A percentile compares a stretch with the other conserved stretches of the same genome.
Evolutionary conservation across 23 tunicate genomes (phyloP).

Genomic region (Clavelina lepadiformis): DNA sequence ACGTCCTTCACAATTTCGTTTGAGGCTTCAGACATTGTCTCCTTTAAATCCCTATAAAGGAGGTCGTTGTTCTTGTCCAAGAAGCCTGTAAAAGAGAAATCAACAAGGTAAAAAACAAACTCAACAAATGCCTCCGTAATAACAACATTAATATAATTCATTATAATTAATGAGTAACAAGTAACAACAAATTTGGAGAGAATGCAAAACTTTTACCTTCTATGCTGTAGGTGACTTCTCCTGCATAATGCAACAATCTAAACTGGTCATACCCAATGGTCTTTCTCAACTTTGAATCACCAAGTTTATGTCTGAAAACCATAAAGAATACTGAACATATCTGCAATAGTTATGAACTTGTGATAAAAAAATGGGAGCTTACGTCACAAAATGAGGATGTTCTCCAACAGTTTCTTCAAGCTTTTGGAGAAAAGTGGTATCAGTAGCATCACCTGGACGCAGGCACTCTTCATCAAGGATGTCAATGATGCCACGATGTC

Average conservation of each 20-base stretch:
- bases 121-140: neutral
- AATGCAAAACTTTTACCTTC: constrained; percentile 61
- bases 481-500: constrained; percentile 96
- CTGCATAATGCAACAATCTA: constrained; percentile 80
- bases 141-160: neutral
- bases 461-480: constrained; percentile 98
- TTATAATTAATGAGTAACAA: too few relatives aligned
- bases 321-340: neutral
- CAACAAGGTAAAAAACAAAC: neutral
- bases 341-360: neutral
- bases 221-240: constrained; percentile 88
- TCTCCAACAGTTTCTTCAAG: constrained; percentile 78
- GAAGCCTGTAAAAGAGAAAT: constrained; percentile 49
- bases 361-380: neutral
- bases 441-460: constrained; percentile 89
- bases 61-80: constrained; percentile 95
- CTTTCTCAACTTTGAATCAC: constrained; percentile 71
- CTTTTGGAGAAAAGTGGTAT: constrained; percentile 74
- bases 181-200: too few relatives aligned
- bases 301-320: constrained; percentile 69
- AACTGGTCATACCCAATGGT: constrained; percentile 90
- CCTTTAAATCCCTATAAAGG: constrained; percentile 86
- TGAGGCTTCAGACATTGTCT: constrained; percentile 67
- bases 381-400: constrained; percentile 89
- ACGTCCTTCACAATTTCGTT: constrained; percentile 50